These are phyloP conservation scores for Volucella zonaria DNA, from an alignment of 2,888 invertebrate species.

Conservation along the genomic window DNA sequence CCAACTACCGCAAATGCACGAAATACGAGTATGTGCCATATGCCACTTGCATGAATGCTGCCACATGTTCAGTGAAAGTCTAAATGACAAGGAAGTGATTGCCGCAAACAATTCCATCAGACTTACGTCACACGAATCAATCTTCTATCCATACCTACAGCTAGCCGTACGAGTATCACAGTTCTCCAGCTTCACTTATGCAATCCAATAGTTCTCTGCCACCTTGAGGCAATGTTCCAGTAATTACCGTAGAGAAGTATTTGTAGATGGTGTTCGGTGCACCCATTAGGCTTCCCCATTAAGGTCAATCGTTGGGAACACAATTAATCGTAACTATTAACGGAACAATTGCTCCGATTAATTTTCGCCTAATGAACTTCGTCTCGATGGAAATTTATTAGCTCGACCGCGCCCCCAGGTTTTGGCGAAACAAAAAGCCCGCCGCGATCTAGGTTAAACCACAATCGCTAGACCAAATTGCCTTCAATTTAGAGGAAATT, in stretches of 20 bases:
- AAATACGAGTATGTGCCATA: background rate
- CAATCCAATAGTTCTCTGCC: background rate
- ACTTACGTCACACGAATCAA: conserved; percentile 18
- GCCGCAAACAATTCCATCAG: conserved; percentile 9
- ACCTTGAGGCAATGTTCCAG: no score
- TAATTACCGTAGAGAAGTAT: no score
- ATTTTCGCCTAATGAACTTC: conserved; percentile 17
- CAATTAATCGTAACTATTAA: conserved; percentile 24
- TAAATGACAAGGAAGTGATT: conserved; percentile 39
- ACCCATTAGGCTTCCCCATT: conserved; percentile 15
- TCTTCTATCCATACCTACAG: background rate
- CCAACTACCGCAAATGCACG: no score
- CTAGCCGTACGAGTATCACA: background rate
- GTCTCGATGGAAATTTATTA: conserved; percentile 24
- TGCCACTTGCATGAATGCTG: background rate
- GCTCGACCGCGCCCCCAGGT: conserved; percentile 12
- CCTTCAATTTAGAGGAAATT: conserved; percentile 36
- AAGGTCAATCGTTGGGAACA: conserved; percentile 18
- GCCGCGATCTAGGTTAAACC: conserved; percentile 47
- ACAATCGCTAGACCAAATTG: conserved; percentile 25
- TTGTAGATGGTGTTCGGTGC: background rate
- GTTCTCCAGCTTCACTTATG: background rate
- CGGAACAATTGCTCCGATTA: conserved; percentile 18
- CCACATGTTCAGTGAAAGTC: conserved; percentile 33
- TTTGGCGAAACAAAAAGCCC: background rate